A percentile compares a stretch with the other conserved stretches of the same genome.
These are phyloP conservation scores for Haemorhous mexicanus DNA, from an alignment of 2,113 vertebrate species.

Conservation along the genomic window DNA sequence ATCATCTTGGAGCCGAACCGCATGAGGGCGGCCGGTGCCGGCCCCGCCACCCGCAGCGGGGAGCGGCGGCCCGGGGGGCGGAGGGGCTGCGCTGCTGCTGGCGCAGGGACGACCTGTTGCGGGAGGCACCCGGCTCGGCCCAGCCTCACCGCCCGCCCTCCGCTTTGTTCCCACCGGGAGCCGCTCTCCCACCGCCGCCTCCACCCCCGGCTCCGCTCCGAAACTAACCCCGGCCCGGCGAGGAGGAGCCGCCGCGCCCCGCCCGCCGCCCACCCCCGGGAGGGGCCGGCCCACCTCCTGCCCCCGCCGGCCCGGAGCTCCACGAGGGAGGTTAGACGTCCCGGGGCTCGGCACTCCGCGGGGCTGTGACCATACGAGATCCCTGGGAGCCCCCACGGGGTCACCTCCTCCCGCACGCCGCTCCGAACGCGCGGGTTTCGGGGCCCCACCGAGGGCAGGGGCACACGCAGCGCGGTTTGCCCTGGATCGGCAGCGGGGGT, in stretches of 20 bases:
- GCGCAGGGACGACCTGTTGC: constrained; percentile 46
- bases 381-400: accelerated
- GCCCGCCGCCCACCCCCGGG: neutral
- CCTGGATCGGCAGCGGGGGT: neutral
- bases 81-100: neutral
- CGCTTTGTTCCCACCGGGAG: constrained; percentile 7
- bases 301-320: neutral
- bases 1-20: constrained; percentile 93
- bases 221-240: neutral
- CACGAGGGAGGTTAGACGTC: accelerated
- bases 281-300: neutral
- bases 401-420: neutral
- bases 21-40: constrained; percentile 73
- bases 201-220: neutral
- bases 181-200: neutral
- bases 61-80: neutral
- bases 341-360: accelerated
- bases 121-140: neutral
- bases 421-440: neutral
- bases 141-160: neutral
- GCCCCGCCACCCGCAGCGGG: neutral
- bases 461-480: neutral
- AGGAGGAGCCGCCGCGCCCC: constrained; percentile 3
- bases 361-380: accelerated
- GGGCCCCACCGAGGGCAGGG: neutral